Conservation (phyloP, 2,888 invertebrate genomes). For the Eretmocerus hayati region DNA sequence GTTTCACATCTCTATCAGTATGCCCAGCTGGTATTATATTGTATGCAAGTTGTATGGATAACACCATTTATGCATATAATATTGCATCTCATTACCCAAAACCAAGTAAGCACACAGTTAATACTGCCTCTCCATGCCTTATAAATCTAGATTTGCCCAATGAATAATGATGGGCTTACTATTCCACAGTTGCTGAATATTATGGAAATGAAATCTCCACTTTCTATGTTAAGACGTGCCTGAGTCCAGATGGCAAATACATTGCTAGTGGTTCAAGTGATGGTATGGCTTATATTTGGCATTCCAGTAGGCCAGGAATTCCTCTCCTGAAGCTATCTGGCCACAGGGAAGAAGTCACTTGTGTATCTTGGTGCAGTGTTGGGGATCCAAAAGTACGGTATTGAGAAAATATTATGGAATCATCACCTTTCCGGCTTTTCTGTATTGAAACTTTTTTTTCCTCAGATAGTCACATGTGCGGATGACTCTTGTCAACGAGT, state of each 20-base stretch:
- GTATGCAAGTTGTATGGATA: constrained; percentile 83
- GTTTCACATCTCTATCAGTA: constrained; percentile 70
- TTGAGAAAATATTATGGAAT: not conserved
- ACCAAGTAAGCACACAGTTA: constrained; percentile 52
- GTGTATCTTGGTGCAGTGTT: constrained; percentile 69
- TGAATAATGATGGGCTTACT: constrained; percentile 37
- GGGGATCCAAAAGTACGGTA: constrained; percentile 50
- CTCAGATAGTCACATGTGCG: constrained; percentile 71
- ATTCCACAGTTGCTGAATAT: constrained; percentile 32
- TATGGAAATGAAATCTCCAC: constrained; percentile 71
- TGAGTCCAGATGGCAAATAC: constrained; percentile 75
- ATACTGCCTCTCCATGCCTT: too few relatives aligned
- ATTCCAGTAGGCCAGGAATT: constrained; percentile 53
- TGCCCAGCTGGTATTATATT: constrained; percentile 63
- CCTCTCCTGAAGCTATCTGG: constrained; percentile 68
- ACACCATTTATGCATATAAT: constrained; percentile 79
- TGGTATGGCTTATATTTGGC: constrained; percentile 82
- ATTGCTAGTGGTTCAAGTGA: constrained; percentile 85
- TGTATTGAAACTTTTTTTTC: constrained; percentile 24
- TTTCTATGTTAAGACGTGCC: constrained; percentile 76
- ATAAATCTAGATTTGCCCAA: not conserved
- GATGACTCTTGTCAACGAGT: constrained; percentile 75
- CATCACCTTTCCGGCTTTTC: not conserved
- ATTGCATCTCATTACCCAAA: constrained; percentile 60
- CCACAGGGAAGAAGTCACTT: constrained; percentile 80